phyloP scores from a whole-genome alignment of 1,140 invertebrate species.

The Solenopsis fugax region DNA sequence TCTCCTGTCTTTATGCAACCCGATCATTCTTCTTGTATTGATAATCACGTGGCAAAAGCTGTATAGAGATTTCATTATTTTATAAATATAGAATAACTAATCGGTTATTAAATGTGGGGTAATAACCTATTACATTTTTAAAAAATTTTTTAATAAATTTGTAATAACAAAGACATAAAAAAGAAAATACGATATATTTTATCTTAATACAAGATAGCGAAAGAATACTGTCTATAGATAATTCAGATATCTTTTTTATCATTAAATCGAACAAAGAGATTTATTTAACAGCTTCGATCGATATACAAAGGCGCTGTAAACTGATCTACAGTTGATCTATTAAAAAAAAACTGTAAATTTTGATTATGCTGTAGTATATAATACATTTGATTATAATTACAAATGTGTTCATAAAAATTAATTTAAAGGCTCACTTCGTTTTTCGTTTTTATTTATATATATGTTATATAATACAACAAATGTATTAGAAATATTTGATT shows the following conservation, averaged over 20 bases:
- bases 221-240: constrained; percentile 16
- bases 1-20: constrained; percentile 45
- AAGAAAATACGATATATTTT: background rate
- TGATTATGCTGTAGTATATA: background rate
- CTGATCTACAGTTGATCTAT: background rate
- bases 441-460: background rate
- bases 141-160: background rate
- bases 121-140: background rate
- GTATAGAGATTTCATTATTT: background rate
- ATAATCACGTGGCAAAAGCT: background rate
- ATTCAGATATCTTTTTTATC: constrained; percentile 34
- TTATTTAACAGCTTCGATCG: background rate
- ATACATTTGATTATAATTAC: constrained; percentile 10
- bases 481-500: background rate
- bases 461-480: background rate
- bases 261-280: background rate
- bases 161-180: background rate
- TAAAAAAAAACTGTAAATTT: background rate
- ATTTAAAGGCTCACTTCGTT: background rate
- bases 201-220: background rate
- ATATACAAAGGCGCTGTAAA: background rate
- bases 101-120: background rate
- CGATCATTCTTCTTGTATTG: background rate
- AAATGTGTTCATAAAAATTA: background rate
- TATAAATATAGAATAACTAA: constrained; percentile 2